Conservation (phyloP, 2,888 invertebrate genomes). For the Cheilosia vulpina region DNA sequence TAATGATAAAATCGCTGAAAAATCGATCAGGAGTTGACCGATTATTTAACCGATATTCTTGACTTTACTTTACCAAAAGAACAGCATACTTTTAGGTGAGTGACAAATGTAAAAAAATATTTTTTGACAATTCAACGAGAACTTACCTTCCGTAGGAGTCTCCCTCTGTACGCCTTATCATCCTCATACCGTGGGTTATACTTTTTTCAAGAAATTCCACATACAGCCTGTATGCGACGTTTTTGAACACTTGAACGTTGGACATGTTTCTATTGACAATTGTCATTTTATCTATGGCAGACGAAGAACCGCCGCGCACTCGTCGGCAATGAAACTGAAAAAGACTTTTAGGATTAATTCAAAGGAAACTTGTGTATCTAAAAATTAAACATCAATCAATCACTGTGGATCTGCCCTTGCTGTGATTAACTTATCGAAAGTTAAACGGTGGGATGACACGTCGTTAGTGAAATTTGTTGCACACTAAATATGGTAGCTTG, state of each 20-base stretch:
- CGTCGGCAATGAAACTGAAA: background rate
- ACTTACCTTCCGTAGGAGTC: conserved; percentile 66
- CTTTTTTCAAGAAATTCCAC: conserved; percentile 63
- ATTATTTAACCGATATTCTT: too few species aligned
- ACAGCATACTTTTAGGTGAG: too few species aligned
- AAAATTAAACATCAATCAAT: conserved; percentile 9
- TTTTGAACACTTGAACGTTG: conserved; percentile 28
- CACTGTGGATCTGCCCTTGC: background rate
- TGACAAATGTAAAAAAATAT: too few species aligned
- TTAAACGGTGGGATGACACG: background rate
- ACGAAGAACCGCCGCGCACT: background rate
- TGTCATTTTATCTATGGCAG: conserved; percentile 13
- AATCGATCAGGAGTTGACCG: too few species aligned
- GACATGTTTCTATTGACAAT: conserved; percentile 9
- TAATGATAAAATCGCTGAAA: too few species aligned
- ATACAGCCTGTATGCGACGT: conserved; percentile 24
- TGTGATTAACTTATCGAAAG: conserved; percentile 40
- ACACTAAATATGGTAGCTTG: background rate
- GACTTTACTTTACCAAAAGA: too few species aligned
- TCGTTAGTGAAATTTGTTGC: background rate
- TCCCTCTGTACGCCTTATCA: conserved; percentile 57
- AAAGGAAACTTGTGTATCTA: background rate
- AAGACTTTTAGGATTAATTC: background rate
- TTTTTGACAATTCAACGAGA: too few species aligned
- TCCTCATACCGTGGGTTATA: conserved; percentile 54